Evolutionary conservation across 2,888 invertebrate genomes (phyloP).

Genomic region (Aphidoletes aphidimyza): DNA sequence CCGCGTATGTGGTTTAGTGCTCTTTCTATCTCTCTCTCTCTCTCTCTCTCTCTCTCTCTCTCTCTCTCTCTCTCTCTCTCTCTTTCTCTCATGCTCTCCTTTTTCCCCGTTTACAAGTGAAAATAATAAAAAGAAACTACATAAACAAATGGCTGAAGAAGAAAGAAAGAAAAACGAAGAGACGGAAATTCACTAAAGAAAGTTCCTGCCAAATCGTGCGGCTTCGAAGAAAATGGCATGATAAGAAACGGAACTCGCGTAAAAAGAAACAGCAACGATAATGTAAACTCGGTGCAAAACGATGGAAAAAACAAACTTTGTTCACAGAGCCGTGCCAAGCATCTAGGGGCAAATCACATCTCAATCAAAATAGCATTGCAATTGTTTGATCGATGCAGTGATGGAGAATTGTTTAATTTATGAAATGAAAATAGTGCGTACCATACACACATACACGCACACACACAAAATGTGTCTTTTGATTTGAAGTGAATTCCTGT

Average conservation of each 20-base stretch:
- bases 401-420: too few species aligned
- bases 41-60: too few species aligned
- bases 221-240: background rate
- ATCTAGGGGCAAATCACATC: background rate
- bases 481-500: too few species aligned
- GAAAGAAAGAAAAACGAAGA: background rate
- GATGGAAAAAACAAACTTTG: background rate
- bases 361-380: background rate
- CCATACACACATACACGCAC: too few species aligned
- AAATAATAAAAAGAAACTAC: background rate
- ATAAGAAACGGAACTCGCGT: background rate
- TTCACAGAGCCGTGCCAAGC: background rate
- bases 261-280: background rate
- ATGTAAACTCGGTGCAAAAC: background rate
- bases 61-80: too few species aligned
- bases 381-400: too few species aligned
- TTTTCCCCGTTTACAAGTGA: background rate
- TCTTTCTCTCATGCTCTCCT: too few species aligned
- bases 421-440: too few species aligned
- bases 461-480: too few species aligned
- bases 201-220: slow-evolving; percentile 4
- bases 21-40: background rate
- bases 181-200: background rate
- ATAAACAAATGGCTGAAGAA: background rate
- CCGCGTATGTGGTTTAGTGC: slow-evolving; percentile 8